Conservation (phyloP, 1,140 invertebrate genomes). For the Druon quercuslanigerum region DNA sequence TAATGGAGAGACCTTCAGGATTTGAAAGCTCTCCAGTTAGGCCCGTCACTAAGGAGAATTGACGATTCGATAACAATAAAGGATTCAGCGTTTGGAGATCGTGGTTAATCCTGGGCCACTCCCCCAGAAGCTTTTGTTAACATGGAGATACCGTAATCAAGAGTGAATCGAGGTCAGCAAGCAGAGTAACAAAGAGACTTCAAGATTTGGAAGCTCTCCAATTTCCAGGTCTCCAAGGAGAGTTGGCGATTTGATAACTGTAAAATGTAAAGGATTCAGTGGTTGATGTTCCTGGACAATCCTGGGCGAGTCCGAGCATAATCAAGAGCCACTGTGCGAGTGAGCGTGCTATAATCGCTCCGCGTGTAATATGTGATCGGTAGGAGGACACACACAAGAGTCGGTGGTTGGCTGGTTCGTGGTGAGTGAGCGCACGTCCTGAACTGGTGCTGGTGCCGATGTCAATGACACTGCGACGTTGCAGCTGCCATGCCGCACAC, state of each 20-base stretch:
- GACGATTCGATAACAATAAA: too few species aligned
- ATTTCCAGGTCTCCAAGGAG: too few species aligned
- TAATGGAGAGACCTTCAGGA: too few species aligned
- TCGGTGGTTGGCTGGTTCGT: slow-evolving; percentile 41
- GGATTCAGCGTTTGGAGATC: not conserved
- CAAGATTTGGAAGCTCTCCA: too few species aligned
- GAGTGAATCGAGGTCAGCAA: too few species aligned
- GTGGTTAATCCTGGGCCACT: slow-evolving; percentile 32
- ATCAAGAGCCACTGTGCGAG: slow-evolving; percentile 31
- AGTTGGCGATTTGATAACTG: too few species aligned
- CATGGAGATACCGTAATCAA: too few species aligned
- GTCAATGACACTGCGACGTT: slow-evolving; percentile 70
- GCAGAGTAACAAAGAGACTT: too few species aligned
- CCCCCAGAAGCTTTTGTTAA: not conserved
- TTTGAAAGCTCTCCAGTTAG: too few species aligned
- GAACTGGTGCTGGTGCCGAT: slow-evolving; percentile 61
- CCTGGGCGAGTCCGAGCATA: not conserved
- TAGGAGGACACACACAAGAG: slow-evolving; percentile 60
- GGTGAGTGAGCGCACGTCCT: slow-evolving; percentile 54
- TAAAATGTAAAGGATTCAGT: too few species aligned
- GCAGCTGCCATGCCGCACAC: slow-evolving; percentile 67
- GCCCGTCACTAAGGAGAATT: too few species aligned
- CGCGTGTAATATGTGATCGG: slow-evolving; percentile 66
- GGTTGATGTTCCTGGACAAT: not conserved
- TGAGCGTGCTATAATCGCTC: slow-evolving; percentile 66